phyloP scores from a whole-genome alignment of 2,797 vertebrate species.

The Liasis olivaceus region DNA sequence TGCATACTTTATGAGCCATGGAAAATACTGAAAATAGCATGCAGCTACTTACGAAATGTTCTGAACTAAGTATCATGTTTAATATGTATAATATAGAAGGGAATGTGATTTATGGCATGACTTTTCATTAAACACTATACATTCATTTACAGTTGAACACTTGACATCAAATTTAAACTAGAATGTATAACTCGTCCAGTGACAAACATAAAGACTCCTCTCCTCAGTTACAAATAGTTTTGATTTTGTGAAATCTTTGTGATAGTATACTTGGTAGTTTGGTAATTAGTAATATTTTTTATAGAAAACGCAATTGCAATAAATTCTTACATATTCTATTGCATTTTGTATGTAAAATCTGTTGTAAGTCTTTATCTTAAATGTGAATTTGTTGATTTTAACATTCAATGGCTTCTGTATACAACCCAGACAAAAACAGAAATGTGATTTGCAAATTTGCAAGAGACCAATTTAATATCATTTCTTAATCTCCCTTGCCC shows the following conservation, averaged over 20 bases:
- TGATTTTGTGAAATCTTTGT: background rate
- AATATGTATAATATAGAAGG: background rate
- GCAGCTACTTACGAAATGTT: background rate
- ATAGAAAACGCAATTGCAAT: background rate
- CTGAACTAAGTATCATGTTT: background rate
- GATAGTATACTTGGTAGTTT: background rate
- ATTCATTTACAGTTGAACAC: background rate
- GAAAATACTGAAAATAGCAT: background rate
- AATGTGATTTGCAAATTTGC: constrained; percentile 35
- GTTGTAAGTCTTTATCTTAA: background rate
- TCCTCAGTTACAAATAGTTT: background rate
- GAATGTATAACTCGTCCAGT: background rate
- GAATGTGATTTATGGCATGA: background rate
- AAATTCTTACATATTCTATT: background rate
- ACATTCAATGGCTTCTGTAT: background rate
- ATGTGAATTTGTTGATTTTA: constrained; percentile 1
- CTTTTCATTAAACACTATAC: fast-evolving
- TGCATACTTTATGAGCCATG: fast-evolving
- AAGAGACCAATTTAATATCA: constrained; percentile 54
- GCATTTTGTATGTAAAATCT: background rate
- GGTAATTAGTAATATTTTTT: background rate
- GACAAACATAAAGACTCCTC: background rate
- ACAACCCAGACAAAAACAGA: constrained; percentile 26
- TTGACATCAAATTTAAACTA: background rate
- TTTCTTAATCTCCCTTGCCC: constrained; percentile 21